Evolutionary conservation across 2,888 invertebrate species (phyloP), one percentile per base, ranked within the genome.

Genomic region (Cartodere bifasciata): DNA sequence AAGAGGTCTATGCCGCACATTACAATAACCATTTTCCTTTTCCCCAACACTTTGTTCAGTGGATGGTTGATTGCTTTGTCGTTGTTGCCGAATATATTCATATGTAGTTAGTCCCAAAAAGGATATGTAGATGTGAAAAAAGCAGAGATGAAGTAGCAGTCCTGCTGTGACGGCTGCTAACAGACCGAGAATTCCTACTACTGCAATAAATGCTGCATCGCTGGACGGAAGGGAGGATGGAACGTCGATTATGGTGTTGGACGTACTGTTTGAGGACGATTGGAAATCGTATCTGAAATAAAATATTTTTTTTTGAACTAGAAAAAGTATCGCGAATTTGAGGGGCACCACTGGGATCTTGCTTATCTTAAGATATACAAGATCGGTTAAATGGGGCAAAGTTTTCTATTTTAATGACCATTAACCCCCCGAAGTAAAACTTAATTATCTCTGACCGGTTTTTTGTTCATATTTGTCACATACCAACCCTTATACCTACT

Each of bases 101-200:
- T 88, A 91, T 0, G 90, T 91, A 12, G 90, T 87, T 24, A 88
- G 65, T 2, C 87, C 88, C 47, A 86, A 62, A 44, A 78, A 71
- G 3, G 79, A 78, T 51, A 90, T 85, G 60, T 88, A 88, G 36
- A 84, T 72, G 60, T 90, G 88, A 57, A 90, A 90, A 62, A 83
- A 81, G 54, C 82, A 83, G 30, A 90, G 65, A 60, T 90, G 88
- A 38, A 85, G 62, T 34, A 90, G 67, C 28, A 88, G 67, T 15
- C 79, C 77, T 2, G 80, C 75, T 4, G 83, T 77, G 9, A 80
- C 70, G 13, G 81, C 70, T n/a, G 84, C 79, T 34, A 81, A 60
- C 13, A 77, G 56, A 13, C 79, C 79, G 28, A 83, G 62, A 24
- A 73, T 63, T 10, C 71, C 58, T 13, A 72, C 64, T n/a, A 74